phyloP scores from a whole-genome alignment of 2,888 invertebrate species.

The Rhamphomyia laevipes region DNA sequence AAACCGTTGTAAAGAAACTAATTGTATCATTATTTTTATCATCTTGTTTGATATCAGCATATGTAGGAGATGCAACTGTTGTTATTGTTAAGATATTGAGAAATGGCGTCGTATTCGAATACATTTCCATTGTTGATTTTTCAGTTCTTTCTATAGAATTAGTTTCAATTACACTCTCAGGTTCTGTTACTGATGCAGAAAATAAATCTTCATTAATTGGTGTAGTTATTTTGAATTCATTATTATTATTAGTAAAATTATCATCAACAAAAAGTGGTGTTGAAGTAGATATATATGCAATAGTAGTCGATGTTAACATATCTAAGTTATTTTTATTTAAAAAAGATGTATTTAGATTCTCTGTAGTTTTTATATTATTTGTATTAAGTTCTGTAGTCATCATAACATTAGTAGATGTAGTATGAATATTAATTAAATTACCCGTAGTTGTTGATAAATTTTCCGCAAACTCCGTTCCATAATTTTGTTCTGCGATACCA shows the following conservation, averaged over 20 bases:
- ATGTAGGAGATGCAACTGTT: constrained; percentile 7
- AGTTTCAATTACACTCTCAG: constrained; percentile 27
- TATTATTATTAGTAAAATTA: too few relatives aligned
- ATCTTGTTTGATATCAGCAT: background rate
- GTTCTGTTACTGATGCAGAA: constrained; percentile 9
- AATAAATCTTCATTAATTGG: too few relatives aligned
- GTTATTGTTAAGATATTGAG: constrained; percentile 7
- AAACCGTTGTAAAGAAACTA: constrained; percentile 4
- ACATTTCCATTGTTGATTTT: constrained; percentile 7
- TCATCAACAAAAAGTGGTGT: too few relatives aligned
- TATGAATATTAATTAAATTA: background rate
- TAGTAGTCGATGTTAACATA: constrained; percentile 9
- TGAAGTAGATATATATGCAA: too few relatives aligned
- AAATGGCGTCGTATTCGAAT: constrained; percentile 12
- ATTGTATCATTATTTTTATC: constrained; percentile 4
- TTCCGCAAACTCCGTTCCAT: too few relatives aligned
- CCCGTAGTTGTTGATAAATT: constrained; percentile 5
- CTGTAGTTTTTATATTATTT: background rate
- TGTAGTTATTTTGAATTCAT: too few relatives aligned
- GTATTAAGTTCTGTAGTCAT: background rate
- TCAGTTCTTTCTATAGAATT: constrained; percentile 25
- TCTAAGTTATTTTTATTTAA: constrained; percentile 9
- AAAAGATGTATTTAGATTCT: background rate
- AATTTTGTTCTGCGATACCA: too few relatives aligned
- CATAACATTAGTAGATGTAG: constrained; percentile 5